Base-by-base conservation (phyloP, 2,888 invertebrate genomes). In the Trachelus troglodyta region DNA sequence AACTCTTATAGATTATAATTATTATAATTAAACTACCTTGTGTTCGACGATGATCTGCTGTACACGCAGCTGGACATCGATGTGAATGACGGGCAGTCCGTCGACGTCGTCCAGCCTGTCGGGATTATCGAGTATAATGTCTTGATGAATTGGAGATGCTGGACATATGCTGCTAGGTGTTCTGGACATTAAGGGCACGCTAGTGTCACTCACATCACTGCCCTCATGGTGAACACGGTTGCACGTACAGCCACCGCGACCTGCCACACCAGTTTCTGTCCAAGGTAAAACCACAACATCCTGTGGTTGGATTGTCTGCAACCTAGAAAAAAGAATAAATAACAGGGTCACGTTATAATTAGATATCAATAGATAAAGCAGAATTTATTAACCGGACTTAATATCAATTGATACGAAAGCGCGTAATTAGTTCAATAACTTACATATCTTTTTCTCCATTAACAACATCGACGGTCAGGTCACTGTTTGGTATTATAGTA, bases 41-140 rank as follows among this genome's bases (percentile, higher is more conserved):
- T 96, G 95, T 84, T 96, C 95, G 79, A 95, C 93, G 86, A 97
- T 95, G 87, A 98, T 96, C 92, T 97, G 96, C 89, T 95, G 95
- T 87, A 98, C 93, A 82, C 97, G 92, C 82, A 94, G 94, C 91
- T 97, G 97, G 83, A 95, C 93, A 81, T 95, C 95, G 89, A 96
- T 96, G 82, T 93, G 93, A 80, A 95, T 93, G 71, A 95, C 94
- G 80, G 95, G 94, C 88, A 97, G 92, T 73, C 97, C 97, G 91
- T 97, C 96, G 73, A 95, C 93, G 82, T 95, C 93, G 87, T 95
- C 96, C 76, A 94, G 89, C 81, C 91, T 89, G 80, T 91, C 90
- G 74, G 88, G 87, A 84, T 89, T 89, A 77, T 91, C 91, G 35
- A 88, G 77, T 73, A 87, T 79, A 40, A 86, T 82, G 76, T 91